Base-by-base conservation (phyloP, 64 coral and sea anemone genomes). In the Catalaphyllia jardinei region DNA sequence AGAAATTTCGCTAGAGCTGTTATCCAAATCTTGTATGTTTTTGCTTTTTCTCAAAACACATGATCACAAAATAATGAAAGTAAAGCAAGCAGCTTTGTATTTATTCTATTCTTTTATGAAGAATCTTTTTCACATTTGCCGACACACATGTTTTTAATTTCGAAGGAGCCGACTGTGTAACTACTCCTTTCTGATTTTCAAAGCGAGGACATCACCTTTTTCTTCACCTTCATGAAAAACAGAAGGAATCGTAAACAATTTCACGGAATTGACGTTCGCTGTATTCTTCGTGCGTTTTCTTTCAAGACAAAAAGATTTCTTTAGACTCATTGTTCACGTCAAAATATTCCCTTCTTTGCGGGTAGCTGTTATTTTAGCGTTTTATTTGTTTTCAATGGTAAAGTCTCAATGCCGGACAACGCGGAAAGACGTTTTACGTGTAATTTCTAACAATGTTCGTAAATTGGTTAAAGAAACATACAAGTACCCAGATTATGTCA, bases 71-170 rank as follows among this genome's bases (percentile, higher is more conserved):
- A 51, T 61, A 85, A 71, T 50, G 81, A 71, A 17, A 24, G 35
- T 77, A 38, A 17, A 50, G 74, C 74, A 24, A 49, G 74, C 17
- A 77, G 49, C 81, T 85, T 85, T 85, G 31, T 65, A 1, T 71
- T 46, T 24, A 42, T 85, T 85, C 63, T 85, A 24, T 71, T 25
- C 38, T 38, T 85, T 85, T 10, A 85, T 25, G 49, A 85, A 85
- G 38, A 33, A 52, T 64, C 31, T 60, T 83, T 80, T 39, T 60
- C 22, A 24, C 33, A 49, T 39, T 50, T 22, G 63, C 35, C 81
- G 81, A 71, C 33, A 29, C 81, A 85, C 81, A 85, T 85, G 81
- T 85, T 71, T 4, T 3, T 4, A 10, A 29, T 83, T 65, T 67
- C 12, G 29, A 46, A 29, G 31, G 79, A 33, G 59, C 25, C 27